These are phyloP conservation scores for Prostheceraeus crozeri DNA, from an alignment of 2,888 invertebrate species.

Conservation along the genomic window DNA sequence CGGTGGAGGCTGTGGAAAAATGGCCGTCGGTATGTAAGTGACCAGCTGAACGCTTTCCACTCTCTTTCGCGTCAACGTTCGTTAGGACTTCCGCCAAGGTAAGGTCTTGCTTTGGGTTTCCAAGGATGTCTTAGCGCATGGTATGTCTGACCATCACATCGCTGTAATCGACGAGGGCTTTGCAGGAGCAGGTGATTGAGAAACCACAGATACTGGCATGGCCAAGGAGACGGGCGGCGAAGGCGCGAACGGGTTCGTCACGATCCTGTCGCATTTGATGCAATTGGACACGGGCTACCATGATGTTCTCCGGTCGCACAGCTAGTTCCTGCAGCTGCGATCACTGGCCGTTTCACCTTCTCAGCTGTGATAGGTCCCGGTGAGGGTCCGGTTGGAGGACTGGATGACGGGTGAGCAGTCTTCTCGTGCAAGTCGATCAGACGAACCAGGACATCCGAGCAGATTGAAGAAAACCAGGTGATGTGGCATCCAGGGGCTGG, in stretches of 20 bases:
- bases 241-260: slow-evolving; percentile 42
- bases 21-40: background rate
- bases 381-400: no score
- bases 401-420: no score
- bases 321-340: slow-evolving; percentile 33
- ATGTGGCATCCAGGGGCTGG: no score
- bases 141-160: slow-evolving; percentile 4
- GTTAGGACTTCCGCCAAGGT: slow-evolving; percentile 8
- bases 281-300: slow-evolving; percentile 38
- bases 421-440: no score
- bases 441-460: no score
- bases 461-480: no score
- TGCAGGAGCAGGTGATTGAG: background rate
- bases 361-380: no score
- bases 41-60: slow-evolving; percentile 1
- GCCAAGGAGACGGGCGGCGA: slow-evolving; percentile 41
- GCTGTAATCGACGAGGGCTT: slow-evolving; percentile 39
- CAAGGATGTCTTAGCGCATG: slow-evolving; percentile 28
- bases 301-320: slow-evolving; percentile 39
- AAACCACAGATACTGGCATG: slow-evolving; percentile 42
- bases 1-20: no score
- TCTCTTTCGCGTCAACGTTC: slow-evolving; percentile 6
- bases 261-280: slow-evolving; percentile 39
- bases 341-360: slow-evolving; percentile 13
- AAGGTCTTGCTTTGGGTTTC: slow-evolving; percentile 18